Evolutionary conservation across 2,888 invertebrate genomes (phyloP), one percentile per base, ranked within the genome.

Genomic region (Gymnosoma rotundatum): DNA sequence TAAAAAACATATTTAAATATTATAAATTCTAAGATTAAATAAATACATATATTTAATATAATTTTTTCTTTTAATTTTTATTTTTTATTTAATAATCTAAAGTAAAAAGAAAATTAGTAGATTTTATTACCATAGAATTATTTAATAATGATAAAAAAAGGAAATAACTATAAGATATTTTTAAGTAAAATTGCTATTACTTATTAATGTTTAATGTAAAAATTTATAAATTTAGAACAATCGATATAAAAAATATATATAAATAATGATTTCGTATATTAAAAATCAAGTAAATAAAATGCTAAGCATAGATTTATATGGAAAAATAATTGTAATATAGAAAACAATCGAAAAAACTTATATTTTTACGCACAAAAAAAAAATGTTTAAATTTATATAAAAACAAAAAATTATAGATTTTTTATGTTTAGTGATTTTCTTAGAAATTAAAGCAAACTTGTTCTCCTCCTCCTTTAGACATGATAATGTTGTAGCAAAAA

Each of bases 271-370:
- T 80, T 83, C 86, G 83, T 86, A 48, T 69, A 56, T 38, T 14
- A 48, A 48, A 8, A 9, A 36, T 45, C 25, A 76, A 48, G 42
- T 50, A 66, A 70, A 78, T 87, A 88, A 87, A 87, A 89, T 88
- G 89, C 87, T 89, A 86, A 88, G 88, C 87, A 75, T 78, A 88
- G 87, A 87, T 87, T 38, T 58, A 86, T 84, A 32, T 87, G 88
- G 85, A 82, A 85, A 88, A 86, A 45, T 48, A 78, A 87, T 38
- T 89, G 88, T 88, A 73, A 75, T 81, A 83, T 85, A 83, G 2
- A 36, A 25, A 38, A 42, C 32, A n/a, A 21, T 36, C 21, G 75
- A 63, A 32, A 20, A 61, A 25, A 74, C 52, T 4, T 78, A 83
- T 74, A 78, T 85, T 82, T 88, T 81, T 85, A 88, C 76, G 82